These are phyloP conservation scores for Tachuris rubrigastra DNA, from an alignment of 2,113 vertebrate genomes.

Conservation along the genomic window DNA sequence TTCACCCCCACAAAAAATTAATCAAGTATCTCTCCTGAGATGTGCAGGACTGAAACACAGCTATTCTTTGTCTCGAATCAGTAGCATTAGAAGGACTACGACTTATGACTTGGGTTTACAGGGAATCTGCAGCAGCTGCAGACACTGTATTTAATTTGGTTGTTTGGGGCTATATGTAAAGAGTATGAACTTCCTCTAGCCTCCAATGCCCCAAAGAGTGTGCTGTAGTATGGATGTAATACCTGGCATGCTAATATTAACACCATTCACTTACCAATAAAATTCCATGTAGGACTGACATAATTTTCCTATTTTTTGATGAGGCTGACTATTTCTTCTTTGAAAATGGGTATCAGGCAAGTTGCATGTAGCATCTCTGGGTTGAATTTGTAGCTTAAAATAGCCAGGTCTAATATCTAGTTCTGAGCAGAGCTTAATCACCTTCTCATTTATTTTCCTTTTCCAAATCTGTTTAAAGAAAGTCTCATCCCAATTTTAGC, in stretches of 20 bases:
- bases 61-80: neutral
- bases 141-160: neutral
- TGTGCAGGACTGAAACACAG: neutral
- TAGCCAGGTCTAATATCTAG: neutral
- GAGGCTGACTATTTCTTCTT: neutral
- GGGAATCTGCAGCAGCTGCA: neutral
- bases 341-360: neutral
- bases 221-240: neutral
- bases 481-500: neutral
- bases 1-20: accelerated
- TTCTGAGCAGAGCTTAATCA: neutral
- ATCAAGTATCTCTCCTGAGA: neutral
- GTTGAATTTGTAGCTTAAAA: neutral
- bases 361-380: neutral
- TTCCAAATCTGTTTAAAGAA: neutral
- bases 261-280: neutral
- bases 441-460: neutral
- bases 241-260: neutral
- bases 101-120: neutral
- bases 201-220: neutral
- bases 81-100: neutral
- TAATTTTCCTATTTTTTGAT: neutral
- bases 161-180: neutral
- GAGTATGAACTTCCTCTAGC: neutral
- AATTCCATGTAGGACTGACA: neutral